A percentile compares a stretch with the other conserved stretches of the same genome.
Conservation (phyloP, 2,888 invertebrate species). For the Cerastis leucographa region DNA sequence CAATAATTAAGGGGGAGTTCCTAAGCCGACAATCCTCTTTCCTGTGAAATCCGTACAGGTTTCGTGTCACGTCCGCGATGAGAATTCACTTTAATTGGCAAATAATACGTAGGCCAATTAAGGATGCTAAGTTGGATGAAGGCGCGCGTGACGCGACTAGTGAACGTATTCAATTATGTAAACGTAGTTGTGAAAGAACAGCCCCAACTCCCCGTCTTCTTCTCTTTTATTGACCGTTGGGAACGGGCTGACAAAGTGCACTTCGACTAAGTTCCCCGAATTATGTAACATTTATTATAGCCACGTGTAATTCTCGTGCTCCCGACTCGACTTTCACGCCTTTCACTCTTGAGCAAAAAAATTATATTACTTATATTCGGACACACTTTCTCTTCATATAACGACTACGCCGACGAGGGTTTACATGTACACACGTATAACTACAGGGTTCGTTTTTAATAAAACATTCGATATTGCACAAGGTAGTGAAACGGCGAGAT, state of each 20-base stretch:
- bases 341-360: slow-evolving; percentile 77
- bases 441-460: slow-evolving; percentile 66
- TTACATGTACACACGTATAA: slow-evolving; percentile 46
- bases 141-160: slow-evolving; percentile 89
- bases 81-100: slow-evolving; percentile 91
- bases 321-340: slow-evolving; percentile 74
- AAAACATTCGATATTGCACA: slow-evolving; percentile 72
- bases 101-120: slow-evolving; percentile 91
- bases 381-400: slow-evolving; percentile 70
- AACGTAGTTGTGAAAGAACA: slow-evolving; percentile 87
- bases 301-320: slow-evolving; percentile 39
- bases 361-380: slow-evolving; percentile 62
- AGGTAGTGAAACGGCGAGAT: slow-evolving; percentile 73
- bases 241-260: slow-evolving; percentile 58
- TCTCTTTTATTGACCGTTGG: slow-evolving; percentile 77
- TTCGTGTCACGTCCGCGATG: slow-evolving; percentile 89
- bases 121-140: slow-evolving; percentile 90
- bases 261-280: slow-evolving; percentile 42
- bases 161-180: slow-evolving; percentile 89
- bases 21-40: slow-evolving; percentile 77
- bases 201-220: slow-evolving; percentile 71
- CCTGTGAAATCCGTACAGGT: slow-evolving; percentile 82
- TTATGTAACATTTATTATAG: slow-evolving; percentile 46
- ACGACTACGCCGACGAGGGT: slow-evolving; percentile 28
- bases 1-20: slow-evolving; percentile 75